Evolutionary conservation across 2,888 invertebrate genomes (phyloP).

Genomic region (Dastarcus helophoroides): DNA sequence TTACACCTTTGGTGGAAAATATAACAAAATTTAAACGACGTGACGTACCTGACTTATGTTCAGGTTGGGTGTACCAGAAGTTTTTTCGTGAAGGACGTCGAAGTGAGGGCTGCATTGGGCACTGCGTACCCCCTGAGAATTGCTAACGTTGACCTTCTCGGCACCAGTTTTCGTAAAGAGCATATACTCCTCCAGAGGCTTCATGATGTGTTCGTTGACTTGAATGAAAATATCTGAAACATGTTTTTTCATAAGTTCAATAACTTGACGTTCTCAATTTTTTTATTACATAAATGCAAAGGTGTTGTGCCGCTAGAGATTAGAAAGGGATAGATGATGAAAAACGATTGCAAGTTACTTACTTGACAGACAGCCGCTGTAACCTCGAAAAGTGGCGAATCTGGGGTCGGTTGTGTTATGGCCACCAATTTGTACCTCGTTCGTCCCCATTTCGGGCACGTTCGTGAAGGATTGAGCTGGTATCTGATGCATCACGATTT

Average conservation of each 20-base stretch:
- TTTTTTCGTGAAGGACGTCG: conserved; percentile 47
- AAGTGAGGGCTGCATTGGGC: conserved; percentile 78
- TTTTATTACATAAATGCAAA: too few species aligned
- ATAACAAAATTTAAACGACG: not conserved
- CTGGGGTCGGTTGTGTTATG: conserved; percentile 74
- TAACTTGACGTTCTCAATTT: too few species aligned
- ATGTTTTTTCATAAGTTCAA: too few species aligned
- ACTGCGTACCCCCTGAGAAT: conserved; percentile 73
- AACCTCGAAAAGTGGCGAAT: conserved; percentile 72
- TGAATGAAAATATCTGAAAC: conserved; percentile 70
- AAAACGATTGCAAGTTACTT: too few species aligned
- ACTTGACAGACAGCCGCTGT: conserved; percentile 86
- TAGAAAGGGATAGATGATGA: too few species aligned
- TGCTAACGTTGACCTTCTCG: conserved; percentile 77
- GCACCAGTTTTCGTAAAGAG: conserved; percentile 75
- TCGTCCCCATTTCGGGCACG: conserved; percentile 56
- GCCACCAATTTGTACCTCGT: conserved; percentile 80
- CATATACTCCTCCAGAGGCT: conserved; percentile 86
- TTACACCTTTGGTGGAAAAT: too few species aligned
- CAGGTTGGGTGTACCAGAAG: conserved; percentile 43
- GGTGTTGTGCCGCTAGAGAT: too few species aligned
- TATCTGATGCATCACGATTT: conserved; percentile 56
- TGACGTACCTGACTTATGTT: conserved; percentile 51
- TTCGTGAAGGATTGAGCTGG: conserved; percentile 57
- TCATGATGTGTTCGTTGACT: conserved; percentile 78